Evolutionary conservation across 1,140 invertebrate genomes (phyloP).

Genomic region (Drosophila mojavensis): DNA sequence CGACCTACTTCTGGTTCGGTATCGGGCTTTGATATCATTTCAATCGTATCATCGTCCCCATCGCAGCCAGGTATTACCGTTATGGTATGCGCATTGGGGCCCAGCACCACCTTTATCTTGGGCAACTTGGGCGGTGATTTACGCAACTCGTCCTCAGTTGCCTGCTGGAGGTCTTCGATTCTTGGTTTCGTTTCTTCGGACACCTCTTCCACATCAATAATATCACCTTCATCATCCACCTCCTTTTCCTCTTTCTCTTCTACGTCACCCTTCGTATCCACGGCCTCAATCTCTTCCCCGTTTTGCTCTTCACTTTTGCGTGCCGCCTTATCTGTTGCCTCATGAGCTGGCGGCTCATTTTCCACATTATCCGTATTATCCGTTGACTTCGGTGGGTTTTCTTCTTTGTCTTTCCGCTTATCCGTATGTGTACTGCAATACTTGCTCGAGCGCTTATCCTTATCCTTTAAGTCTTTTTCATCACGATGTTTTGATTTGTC

Average conservation of each 20-base stretch:
- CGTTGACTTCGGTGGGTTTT: background rate
- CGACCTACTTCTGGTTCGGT: conserved; percentile 3
- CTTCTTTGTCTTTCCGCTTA: background rate
- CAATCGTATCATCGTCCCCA: background rate
- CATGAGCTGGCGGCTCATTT: conserved; percentile 49
- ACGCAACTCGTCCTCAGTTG: background rate
- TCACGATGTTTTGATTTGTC: conserved; percentile 5
- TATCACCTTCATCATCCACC: background rate
- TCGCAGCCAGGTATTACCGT: conserved; percentile 15
- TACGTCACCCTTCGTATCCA: too few relatives aligned
- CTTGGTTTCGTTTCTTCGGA: background rate
- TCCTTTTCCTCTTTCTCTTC: too few relatives aligned
- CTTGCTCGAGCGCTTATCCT: background rate
- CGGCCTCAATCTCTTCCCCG: background rate
- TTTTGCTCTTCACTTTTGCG: background rate
- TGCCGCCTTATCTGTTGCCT: background rate
- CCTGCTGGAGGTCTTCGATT: background rate
- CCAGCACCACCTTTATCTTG: conserved; percentile 55
- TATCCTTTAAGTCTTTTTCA: background rate
- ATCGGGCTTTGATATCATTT: background rate
- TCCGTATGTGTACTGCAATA: background rate
- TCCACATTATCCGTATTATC: conserved; percentile 47
- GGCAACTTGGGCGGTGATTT: conserved; percentile 20
- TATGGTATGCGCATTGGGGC: conserved; percentile 47
- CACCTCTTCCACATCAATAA: background rate